A percentile compares a stretch with the other conserved stretches of the same genome.
Conservation (phyloP, 2,797 vertebrate genomes). For the Typhlichthys eigenmanni region DNA sequence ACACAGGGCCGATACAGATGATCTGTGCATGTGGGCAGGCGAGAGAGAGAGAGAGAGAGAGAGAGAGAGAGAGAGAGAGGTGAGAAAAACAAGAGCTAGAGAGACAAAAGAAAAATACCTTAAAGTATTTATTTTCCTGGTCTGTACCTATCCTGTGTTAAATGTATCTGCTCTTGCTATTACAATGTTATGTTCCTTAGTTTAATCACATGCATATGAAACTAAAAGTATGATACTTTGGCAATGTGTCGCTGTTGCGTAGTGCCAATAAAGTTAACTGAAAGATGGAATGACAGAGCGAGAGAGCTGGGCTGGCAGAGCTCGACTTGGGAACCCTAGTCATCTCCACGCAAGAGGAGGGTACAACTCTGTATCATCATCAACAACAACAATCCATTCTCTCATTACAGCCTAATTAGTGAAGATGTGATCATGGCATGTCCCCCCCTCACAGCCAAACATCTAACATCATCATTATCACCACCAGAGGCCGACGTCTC, state of each 20-base stretch:
- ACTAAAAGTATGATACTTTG: too few species aligned
- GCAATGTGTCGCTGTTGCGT: too few species aligned
- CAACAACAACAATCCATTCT: conserved; percentile 11
- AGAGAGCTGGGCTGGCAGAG: too few species aligned
- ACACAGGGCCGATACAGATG: conserved; percentile 20
- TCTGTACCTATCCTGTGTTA: too few species aligned
- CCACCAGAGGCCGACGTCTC: background rate
- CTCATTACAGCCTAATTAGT: conserved; percentile 18
- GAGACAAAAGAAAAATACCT: background rate
- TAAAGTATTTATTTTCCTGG: background rate
- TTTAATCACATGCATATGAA: too few species aligned
- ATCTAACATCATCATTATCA: too few species aligned
- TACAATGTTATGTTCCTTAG: too few species aligned
- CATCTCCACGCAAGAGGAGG: background rate
- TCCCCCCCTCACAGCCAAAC: too few species aligned
- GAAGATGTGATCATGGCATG: conserved; percentile 36
- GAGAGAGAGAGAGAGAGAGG: background rate
- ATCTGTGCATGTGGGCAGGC: background rate
- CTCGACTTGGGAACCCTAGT: too few species aligned
- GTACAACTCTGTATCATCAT: conserved; percentile 4
- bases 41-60: background rate
- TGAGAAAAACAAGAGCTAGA: background rate
- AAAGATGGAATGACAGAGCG: too few species aligned
- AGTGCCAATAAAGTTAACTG: too few species aligned
- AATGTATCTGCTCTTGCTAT: too few species aligned